Percentiles rank a stretch among this genome's conserved stretches.
Evolutionary conservation across 2,797 vertebrate species (phyloP).

Genomic region (Pagetopsis macropterus): DNA sequence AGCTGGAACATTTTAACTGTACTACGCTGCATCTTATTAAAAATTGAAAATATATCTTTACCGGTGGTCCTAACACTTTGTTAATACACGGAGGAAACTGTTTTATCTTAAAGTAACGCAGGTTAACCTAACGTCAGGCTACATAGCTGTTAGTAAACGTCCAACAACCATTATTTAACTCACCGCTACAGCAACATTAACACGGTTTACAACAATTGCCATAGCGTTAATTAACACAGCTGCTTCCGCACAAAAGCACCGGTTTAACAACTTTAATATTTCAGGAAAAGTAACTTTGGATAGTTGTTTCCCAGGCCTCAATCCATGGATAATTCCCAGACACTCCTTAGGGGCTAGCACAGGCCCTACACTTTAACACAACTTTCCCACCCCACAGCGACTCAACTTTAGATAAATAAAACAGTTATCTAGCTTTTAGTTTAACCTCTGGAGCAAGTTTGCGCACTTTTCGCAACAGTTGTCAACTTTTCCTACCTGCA

Average conservation of each 20-base stretch:
- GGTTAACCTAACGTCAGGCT: slow-evolving; percentile 37
- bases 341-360: slow-evolving; percentile 45
- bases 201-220: accelerated
- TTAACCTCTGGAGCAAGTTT: slow-evolving; percentile 50
- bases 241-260: not conserved
- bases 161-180: not conserved
- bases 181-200: not conserved
- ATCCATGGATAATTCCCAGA: slow-evolving; percentile 80
- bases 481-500: slow-evolving; percentile 89
- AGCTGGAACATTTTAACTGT: not conserved
- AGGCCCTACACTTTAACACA: slow-evolving; percentile 10
- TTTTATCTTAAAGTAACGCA: slow-evolving; percentile 23
- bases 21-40: not conserved
- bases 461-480: slow-evolving; percentile 80
- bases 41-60: not conserved
- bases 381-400: not conserved
- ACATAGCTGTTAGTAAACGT: slow-evolving; percentile 27
- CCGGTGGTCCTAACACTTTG: too few relatives aligned
- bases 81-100: not conserved
- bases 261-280: slow-evolving; percentile 36
- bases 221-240: not conserved
- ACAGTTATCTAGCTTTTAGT: slow-evolving; percentile 17
- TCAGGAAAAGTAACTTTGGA: slow-evolving; percentile 64
- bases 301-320: slow-evolving; percentile 82
- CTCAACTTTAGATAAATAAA: not conserved